Percentiles rank a stretch among this genome's conserved stretches.
These are phyloP conservation scores for Decapterus maruadsi DNA, from an alignment of 2,797 vertebrate genomes.

Conservation along the genomic window DNA sequence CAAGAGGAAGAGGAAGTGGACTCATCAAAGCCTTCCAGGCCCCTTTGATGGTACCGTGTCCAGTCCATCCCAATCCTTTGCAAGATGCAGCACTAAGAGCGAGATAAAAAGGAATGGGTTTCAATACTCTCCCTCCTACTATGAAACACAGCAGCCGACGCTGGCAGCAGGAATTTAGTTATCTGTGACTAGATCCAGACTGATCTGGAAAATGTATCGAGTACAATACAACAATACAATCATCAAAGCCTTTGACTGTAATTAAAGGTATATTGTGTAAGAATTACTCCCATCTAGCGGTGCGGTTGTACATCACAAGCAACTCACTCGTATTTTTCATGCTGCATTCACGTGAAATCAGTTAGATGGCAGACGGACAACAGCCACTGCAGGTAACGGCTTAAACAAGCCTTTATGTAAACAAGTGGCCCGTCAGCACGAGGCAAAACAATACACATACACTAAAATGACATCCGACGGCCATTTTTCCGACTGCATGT, in stretches of 20 bases:
- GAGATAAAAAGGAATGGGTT: slow-evolving; percentile 67
- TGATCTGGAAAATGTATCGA: slow-evolving; percentile 3
- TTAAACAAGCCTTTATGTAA: no score
- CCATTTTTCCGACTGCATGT: no score
- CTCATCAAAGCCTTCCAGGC: slow-evolving; percentile 75
- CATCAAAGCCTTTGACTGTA: neutral
- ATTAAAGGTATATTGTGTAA: no score
- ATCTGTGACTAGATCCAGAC: neutral
- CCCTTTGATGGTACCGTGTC: slow-evolving; percentile 77
- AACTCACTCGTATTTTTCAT: no score
- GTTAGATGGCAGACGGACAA: no score
- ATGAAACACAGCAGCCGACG: slow-evolving; percentile 19
- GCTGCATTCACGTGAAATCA: no score
- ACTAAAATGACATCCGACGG: no score
- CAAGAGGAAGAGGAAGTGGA: slow-evolving; percentile 61
- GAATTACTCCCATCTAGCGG: no score
- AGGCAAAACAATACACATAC: no score
- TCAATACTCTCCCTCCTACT: slow-evolving; percentile 41
- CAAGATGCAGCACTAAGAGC: slow-evolving; percentile 57
- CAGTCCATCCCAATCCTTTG: slow-evolving; percentile 51
- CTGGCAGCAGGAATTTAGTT: neutral
- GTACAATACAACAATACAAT: neutral
- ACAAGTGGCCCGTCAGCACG: no score
- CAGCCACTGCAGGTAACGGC: no score
- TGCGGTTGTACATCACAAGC: no score